Percentiles rank a stretch among this genome's conserved stretches.
Evolutionary conservation across 2,888 invertebrate genomes (phyloP).

Genomic region (Entomobrya proxima): DNA sequence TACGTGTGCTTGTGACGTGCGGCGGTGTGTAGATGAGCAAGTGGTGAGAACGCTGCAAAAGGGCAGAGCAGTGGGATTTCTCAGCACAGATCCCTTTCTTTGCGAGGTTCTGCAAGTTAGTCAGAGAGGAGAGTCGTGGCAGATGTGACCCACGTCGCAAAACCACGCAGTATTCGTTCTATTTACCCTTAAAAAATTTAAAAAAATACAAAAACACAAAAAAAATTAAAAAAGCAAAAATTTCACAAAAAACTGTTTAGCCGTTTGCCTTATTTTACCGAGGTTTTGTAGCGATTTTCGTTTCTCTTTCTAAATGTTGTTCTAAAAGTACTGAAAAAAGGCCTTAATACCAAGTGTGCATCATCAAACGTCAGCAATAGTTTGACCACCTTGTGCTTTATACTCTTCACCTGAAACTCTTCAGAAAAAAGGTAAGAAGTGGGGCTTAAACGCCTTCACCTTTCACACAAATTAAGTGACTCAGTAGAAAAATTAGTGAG

Average conservation of each 20-base stretch:
- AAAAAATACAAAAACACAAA: constrained; percentile 71
- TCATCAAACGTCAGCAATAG: not conserved
- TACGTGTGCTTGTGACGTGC: too few species aligned
- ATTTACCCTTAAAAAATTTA: constrained; percentile 69
- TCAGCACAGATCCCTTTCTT: constrained; percentile 71
- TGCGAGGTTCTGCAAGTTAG: constrained; percentile 50
- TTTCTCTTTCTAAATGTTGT: not conserved
- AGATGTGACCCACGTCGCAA: constrained; percentile 73
- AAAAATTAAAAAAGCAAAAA: constrained; percentile 71
- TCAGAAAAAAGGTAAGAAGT: too few species aligned
- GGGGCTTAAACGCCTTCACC: too few species aligned
- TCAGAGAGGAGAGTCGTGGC: constrained; percentile 66
- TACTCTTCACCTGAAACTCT: too few species aligned
- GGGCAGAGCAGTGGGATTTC: constrained; percentile 21
- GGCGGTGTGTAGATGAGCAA: not conserved
- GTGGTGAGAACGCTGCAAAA: constrained; percentile 16
- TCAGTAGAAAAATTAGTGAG: too few species aligned
- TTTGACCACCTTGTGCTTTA: not conserved
- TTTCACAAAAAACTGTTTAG: constrained; percentile 70
- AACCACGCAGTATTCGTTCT: constrained; percentile 73
- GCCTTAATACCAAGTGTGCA: not conserved
- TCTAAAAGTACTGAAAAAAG: not conserved
- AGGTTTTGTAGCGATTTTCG: constrained; percentile 72
- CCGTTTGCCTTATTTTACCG: constrained; percentile 61
- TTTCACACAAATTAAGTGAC: too few species aligned